Percentiles rank a stretch among this genome's conserved stretches.
phyloP scores from a whole-genome alignment of 2,113 vertebrate genomes.

The Nibea albiflora region DNA sequence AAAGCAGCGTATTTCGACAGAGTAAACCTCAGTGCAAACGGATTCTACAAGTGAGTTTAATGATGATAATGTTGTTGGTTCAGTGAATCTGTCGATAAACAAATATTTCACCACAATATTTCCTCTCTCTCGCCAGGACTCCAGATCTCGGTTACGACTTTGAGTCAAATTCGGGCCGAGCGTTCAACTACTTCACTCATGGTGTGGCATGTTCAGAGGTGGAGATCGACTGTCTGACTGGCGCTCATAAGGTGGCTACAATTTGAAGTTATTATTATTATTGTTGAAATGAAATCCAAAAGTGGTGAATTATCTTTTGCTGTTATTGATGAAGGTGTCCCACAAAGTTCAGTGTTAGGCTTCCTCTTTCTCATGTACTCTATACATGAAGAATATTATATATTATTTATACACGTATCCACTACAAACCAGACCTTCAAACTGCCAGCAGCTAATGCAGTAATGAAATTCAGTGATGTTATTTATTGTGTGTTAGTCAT shows the following conservation, averaged over 20 bases:
- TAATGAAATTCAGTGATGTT: background rate
- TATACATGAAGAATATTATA: background rate
- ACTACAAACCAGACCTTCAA: background rate
- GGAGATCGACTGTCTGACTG: slow-evolving; percentile 96
- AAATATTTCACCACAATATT: background rate
- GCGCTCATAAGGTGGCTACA: slow-evolving; percentile 89
- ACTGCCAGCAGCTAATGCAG: too few species aligned
- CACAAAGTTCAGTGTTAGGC: background rate
- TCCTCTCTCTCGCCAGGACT: slow-evolving; percentile 79
- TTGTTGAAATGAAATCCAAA: background rate
- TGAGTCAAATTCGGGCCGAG: slow-evolving; percentile 89
- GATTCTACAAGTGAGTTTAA: slow-evolving; percentile 92
- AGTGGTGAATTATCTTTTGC: too few species aligned
- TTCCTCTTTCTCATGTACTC: background rate
- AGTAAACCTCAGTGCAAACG: slow-evolving; percentile 91
- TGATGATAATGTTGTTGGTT: background rate
- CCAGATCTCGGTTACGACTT: slow-evolving; percentile 90
- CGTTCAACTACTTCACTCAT: slow-evolving; percentile 91
- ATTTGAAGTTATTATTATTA: background rate
- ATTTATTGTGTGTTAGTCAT: too few species aligned
- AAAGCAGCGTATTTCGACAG: slow-evolving; percentile 87
- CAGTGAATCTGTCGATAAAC: background rate
- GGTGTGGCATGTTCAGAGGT: slow-evolving; percentile 95
- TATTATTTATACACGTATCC: background rate
- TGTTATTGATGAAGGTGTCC: background rate